Base-by-base conservation (phyloP, 2,113 vertebrate genomes). In the Microtus pennsylvanicus region DNA sequence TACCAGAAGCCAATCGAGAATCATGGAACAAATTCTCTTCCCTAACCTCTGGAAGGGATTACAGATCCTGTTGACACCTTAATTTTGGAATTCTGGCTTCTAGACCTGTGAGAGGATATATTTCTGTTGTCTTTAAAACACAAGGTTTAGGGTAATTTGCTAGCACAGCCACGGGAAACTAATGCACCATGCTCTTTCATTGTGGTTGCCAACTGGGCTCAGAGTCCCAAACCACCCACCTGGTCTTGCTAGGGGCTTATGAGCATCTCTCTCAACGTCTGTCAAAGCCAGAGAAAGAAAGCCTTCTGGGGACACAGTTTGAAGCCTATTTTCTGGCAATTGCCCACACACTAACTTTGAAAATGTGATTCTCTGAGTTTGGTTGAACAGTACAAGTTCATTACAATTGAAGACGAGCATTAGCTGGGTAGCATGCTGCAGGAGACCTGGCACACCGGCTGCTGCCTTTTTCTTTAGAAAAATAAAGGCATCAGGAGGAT, bases 401-500 rank as follows among this genome's bases (percentile, higher is more conserved):
- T 63, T 55, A 11, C 67, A 61, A 33, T 22, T 38, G 61, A 86
- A 78, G 52, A 70, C 38, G n/a, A 85, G 65, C 45, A 38, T 96
- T 52, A 50, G 35, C 70, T 35, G 81, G 13, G 21, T 70, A 80
- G 12, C 33, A 72, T 95, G 38, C 83, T 67, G 2, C n/a, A 65
- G 87, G 47, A 94, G 70, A 94, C 80, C 42, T 30, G 76, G 67
- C n/a, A 91, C 0, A 30, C 16, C 1, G 3, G 65, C 96, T 81
- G 38, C 28, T 86, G 94, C 35, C 47, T 19, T 61, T 86, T 81
- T 83, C 77, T 75, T 91, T 35, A 33, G 50, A 61, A 90, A 95
- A 93, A 77, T 89, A 74, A 85, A 97, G 91, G 74, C 35, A 92
- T 89, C 42, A 87, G 82, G 77, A 50, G 83, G 61, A 95, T 94